Evolutionary conservation across 1,140 invertebrate genomes (phyloP).

Genomic region (Neodiprion lecontei): DNA sequence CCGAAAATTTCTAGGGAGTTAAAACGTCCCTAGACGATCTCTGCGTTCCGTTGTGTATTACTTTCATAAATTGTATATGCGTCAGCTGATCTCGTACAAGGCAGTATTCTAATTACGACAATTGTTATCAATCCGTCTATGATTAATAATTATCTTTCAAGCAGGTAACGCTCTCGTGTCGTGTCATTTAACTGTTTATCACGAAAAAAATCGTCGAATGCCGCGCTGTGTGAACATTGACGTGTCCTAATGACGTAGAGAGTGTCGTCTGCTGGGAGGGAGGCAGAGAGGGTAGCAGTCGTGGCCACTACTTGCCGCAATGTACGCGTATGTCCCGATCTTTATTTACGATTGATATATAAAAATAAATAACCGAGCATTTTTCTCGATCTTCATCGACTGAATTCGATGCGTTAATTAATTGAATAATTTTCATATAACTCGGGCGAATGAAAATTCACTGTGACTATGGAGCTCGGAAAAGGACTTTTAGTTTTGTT

Average conservation of each 20-base stretch:
- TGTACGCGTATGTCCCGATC: conserved; percentile 43
- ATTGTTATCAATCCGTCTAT: too few species aligned
- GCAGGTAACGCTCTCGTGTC: too few species aligned
- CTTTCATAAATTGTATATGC: too few species aligned
- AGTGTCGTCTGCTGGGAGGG: conserved; percentile 27
- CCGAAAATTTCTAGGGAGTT: too few species aligned
- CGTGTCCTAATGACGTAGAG: conserved; percentile 48
- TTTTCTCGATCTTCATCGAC: conserved; percentile 19
- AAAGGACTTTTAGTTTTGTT: conserved; percentile 28
- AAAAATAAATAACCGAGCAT: conserved; percentile 21
- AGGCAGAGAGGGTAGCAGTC: conserved; percentile 10
- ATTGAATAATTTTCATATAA: conserved; percentile 3
- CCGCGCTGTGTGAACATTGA: conserved; percentile 26
- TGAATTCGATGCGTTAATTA: conserved; percentile 14
- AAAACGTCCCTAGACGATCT: too few species aligned
- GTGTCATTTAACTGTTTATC: too few species aligned
- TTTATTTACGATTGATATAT: conserved; percentile 26
- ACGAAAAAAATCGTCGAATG: too few species aligned
- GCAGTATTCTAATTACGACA: too few species aligned
- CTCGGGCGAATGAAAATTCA: conserved; percentile 20
- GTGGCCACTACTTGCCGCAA: conserved; percentile 26
- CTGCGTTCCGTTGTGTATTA: too few species aligned
- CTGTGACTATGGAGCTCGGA: conserved; percentile 37
- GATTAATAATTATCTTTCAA: too few species aligned
- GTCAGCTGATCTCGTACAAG: too few species aligned